These are phyloP conservation scores for Lontra canadensis DNA, from an alignment of 2,113 vertebrate genomes.

Conservation along the genomic window DNA sequence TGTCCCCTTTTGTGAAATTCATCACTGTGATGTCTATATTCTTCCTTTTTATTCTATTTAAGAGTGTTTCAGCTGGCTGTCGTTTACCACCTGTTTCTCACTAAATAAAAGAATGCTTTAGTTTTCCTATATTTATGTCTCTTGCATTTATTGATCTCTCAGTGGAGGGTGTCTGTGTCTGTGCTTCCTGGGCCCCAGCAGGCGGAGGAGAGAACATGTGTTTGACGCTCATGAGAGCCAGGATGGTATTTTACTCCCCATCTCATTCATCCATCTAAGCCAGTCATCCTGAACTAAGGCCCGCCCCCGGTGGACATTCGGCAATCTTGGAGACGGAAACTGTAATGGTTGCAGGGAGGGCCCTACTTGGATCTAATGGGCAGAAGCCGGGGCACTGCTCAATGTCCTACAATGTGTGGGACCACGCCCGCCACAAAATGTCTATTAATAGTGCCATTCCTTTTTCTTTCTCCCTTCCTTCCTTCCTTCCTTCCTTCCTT, in stretches of 20 bases:
- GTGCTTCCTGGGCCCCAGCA: background rate
- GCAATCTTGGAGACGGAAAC: background rate
- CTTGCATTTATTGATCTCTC: background rate
- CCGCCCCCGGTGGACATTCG: background rate
- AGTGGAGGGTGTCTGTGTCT: background rate
- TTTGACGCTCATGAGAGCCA: background rate
- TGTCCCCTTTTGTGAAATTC: background rate
- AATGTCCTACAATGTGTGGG: background rate
- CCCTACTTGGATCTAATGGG: too few relatives aligned
- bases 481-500: too few relatives aligned
- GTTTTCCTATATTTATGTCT: conserved; percentile 7
- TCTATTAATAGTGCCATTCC: background rate
- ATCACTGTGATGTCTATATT: background rate
- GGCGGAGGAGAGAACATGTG: background rate
- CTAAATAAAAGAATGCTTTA: conserved; percentile 44
- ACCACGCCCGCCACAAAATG: background rate
- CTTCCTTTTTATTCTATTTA: background rate
- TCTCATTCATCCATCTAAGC: rapidly evolving
- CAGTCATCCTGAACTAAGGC: background rate
- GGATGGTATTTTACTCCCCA: rapidly evolving
- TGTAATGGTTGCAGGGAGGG: background rate
- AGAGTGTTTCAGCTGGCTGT: background rate
- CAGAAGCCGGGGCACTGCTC: background rate
- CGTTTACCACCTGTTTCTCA: background rate
- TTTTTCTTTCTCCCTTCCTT: background rate